Evolutionary conservation across 2,888 invertebrate species (phyloP), one percentile per base, ranked within the genome.

Genomic region (Omphaloscelis lunosa): DNA sequence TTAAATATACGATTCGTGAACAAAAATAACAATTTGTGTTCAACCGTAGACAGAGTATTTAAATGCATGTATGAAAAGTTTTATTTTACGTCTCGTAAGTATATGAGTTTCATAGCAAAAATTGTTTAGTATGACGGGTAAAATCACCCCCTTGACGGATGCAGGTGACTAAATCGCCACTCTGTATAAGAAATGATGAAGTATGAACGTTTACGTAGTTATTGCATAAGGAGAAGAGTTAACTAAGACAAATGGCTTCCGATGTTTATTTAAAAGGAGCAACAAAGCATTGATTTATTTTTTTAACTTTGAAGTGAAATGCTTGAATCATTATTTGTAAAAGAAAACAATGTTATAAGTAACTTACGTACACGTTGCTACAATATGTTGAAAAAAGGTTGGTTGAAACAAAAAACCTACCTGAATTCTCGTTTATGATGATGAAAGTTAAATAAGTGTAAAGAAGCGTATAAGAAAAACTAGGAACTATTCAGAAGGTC

Each of bases 241-340:
- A 53, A 69, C 56, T 56, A 45, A 73, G 72, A 82, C 41, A 73
- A 82, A 82, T 73, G 61, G 45, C 29, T 39, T 39, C 34, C 41
- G 39, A 62, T 59, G 61, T 75, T 69, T 82, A 72, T 78, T 78
- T 77, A 82, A 66, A 34, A 77, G 34, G 27, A 59, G 34, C 45
- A 48, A n/a, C 45, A 76, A 58, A 62, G 39, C 11, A 23, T 65
- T 58, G 58, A 11, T 17, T 67, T 76, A 34, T 39, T 67, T 61
- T 61, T 17, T 67, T 56, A 58, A 45, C 0, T 69, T 56, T 15
- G 15, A 17, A 39, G 20, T 59, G 39, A 75, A 65, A 74, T n/a
- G 4, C 27, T 20, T 56, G 23, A 11, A 41, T 41, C 11, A 51
- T 48, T 17, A 27, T 58, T 34, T 48, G 23, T 45, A 27, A 53